Conservation (phyloP, 2,888 invertebrate species). For the Lasiommata megera region DNA sequence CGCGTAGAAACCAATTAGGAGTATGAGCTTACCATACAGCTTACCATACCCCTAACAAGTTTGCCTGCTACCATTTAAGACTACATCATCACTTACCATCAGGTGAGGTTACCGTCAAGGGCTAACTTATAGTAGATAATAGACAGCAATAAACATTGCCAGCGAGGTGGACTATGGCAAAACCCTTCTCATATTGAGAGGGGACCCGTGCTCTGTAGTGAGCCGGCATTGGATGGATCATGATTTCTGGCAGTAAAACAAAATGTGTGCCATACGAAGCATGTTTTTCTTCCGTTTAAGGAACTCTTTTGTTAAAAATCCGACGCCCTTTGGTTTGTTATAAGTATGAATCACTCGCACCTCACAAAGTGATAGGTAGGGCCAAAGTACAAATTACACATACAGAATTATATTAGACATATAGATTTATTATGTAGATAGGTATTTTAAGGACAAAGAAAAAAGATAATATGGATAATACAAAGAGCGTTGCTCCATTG, state of each 20-base stretch:
- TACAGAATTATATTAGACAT: conserved; percentile 12
- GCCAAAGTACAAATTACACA: conserved; percentile 29
- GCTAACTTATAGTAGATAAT: no score
- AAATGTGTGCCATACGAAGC: not conserved
- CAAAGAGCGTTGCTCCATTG: conserved; percentile 36
- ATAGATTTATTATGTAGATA: conserved; percentile 3
- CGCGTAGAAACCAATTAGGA: no score
- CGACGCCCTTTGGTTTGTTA: conserved; percentile 30
- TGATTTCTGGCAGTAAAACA: not conserved
- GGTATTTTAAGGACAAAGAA: conserved; percentile 26
- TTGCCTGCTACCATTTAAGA: no score
- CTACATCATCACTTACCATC: no score
- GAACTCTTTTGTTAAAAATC: conserved; percentile 16
- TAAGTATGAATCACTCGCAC: conserved; percentile 36
- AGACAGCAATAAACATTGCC: no score
- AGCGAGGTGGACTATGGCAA: no score
- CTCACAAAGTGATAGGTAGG: conserved; percentile 39
- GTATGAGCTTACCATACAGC: no score
- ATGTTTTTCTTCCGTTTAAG: conserved; percentile 6
- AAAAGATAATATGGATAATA: conserved; percentile 26
- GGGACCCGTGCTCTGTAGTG: no score
- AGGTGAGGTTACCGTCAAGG: no score
- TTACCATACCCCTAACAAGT: no score
- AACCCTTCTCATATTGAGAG: no score
- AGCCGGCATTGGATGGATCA: no score